Base-by-base conservation (phyloP, 1,140 invertebrate genomes). In the Neodiprion pinetum region DNA sequence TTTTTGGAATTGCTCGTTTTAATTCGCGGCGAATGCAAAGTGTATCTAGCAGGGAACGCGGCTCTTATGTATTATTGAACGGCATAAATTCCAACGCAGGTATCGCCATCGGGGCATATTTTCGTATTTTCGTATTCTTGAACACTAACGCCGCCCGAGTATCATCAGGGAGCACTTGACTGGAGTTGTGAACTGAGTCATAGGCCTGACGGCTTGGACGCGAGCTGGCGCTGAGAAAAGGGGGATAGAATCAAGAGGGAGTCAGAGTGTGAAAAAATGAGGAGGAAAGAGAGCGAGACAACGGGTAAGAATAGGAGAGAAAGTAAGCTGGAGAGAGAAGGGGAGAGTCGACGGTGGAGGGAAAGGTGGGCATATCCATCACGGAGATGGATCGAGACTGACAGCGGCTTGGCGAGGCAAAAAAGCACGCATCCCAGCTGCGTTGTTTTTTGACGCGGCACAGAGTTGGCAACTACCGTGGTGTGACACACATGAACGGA, bases 341-440 rank as follows among this genome's bases (percentile, higher is more conserved):
- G 28, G 28, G 53, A 61, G 53, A 61, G 28, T 40, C 5, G 28
- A 40, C 2, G 28, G 28, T 40, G 28, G 53, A 61, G n/a, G n/a
- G 53, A 61, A 17, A 61, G 53, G 53, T 61, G 40, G 40, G 21
- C 67, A 69, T 69, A 69, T 69, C 67, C 17, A 69, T 69, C 67
- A 69, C 67, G 17, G 67, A 69, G 67, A 69, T 69, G 67, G 67
- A 69, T 69, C 67, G 67, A 69, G 67, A 69, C 21, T 69, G 67
- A 12, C 67, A 69, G 67, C 67, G 67, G 67, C 12, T 47, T 69
- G 21, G 67, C 67, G 9, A 17, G 53, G 40, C 67, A 69, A 69
- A 69, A 69, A 69, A 11, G 12, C 67, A 69, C 67, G 67, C 67
- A 47, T 69, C 67, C 67, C 67, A 69, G 67, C 67, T 69, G 67